phyloP scores from a whole-genome alignment of 92 coral and sea anemone genomes.

The Pocillopora meandrina region DNA sequence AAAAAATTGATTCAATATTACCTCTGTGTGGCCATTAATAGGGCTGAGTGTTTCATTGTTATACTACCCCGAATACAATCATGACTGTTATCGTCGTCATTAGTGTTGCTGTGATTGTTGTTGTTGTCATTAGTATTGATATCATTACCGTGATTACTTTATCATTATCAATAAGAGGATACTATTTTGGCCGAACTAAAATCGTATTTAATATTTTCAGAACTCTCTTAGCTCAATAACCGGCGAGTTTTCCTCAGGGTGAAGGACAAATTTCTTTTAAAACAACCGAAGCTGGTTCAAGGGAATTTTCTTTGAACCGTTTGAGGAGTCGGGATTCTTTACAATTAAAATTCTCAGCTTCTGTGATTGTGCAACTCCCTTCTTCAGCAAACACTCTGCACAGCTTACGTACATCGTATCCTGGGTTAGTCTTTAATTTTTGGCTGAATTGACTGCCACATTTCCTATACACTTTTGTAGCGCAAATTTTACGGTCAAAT shows the following conservation, averaged over 20 bases:
- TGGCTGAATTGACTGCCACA: slow-evolving; percentile 1
- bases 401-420: background rate
- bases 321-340: background rate
- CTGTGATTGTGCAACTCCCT: background rate
- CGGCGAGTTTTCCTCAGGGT: too few relatives aligned
- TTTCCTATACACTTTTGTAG: background rate
- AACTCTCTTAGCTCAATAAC: too few relatives aligned
- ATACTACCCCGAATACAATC: too few relatives aligned
- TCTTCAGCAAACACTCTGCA: background rate
- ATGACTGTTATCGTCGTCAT: too few relatives aligned
- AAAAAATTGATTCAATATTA: too few relatives aligned
- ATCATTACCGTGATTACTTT: too few relatives aligned
- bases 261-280: background rate
- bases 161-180: background rate
- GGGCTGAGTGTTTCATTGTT: too few relatives aligned
- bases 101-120: too few relatives aligned
- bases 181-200: background rate
- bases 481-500: background rate
- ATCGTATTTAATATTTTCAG: background rate
- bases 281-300: background rate
- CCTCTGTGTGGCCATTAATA: too few relatives aligned
- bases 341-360: background rate
- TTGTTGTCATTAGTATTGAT: too few relatives aligned
- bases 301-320: slow-evolving; percentile 20
- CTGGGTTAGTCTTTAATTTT: background rate